Evolutionary conservation across 2,113 vertebrate species (phyloP).

Genomic region (Perca schrenkii): DNA sequence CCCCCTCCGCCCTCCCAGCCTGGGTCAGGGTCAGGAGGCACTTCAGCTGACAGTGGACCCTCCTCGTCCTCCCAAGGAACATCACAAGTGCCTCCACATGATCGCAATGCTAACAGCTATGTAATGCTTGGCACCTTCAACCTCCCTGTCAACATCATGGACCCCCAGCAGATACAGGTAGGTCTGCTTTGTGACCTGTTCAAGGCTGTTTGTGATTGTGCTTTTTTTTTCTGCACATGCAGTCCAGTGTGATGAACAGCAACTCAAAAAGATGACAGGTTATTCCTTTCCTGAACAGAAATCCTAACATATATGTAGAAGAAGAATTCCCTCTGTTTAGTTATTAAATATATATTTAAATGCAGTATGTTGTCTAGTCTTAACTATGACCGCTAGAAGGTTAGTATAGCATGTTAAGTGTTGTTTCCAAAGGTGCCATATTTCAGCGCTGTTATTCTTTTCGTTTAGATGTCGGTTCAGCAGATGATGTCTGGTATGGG

Average conservation of each 20-base stretch:
- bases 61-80: constrained; percentile 84
- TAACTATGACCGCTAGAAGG: neutral
- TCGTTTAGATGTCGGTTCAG: constrained; percentile 83
- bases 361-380: neutral
- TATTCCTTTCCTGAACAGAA: neutral
- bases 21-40: constrained; percentile 83
- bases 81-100: constrained; percentile 83
- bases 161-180: constrained; percentile 88
- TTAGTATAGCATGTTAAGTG: neutral
- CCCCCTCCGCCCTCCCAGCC: constrained; percentile 90
- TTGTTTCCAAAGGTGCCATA: neutral
- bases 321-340: neutral
- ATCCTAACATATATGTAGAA: neutral
- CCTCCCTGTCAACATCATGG: constrained; percentile 91
- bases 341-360: neutral
- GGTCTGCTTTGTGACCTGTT: neutral
- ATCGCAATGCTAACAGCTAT: constrained; percentile 94
- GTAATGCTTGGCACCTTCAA: constrained; percentile 96
- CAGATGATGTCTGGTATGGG: constrained; percentile 87
- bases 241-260: too few species aligned
- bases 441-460: constrained; percentile 30
- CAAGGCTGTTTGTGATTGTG: neutral
- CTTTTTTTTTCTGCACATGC: too few species aligned
- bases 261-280: too few species aligned
- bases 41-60: constrained; percentile 77